Conservation (phyloP, 2,113 vertebrate genomes). For the Mirounga angustirostris region DNA sequence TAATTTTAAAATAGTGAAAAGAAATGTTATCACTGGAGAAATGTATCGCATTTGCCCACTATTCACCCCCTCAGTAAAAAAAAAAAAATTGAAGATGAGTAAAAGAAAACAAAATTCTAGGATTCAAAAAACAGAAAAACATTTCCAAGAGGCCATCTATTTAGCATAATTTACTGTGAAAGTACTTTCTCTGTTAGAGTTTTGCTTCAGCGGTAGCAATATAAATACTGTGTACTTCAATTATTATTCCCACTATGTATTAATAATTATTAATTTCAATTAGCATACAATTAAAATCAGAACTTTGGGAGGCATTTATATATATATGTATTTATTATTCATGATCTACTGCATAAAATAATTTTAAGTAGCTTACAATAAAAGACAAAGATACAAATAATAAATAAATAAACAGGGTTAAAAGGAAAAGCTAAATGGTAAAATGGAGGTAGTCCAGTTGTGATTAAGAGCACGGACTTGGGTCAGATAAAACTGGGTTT, state of each 20-base stretch:
- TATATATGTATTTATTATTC: neutral
- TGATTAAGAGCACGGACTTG: conserved; percentile 36
- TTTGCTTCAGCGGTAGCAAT: neutral
- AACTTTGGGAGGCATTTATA: neutral
- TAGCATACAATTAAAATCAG: conserved; percentile 45
- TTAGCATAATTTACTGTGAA: conserved; percentile 4
- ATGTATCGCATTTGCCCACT: neutral
- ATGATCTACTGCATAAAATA: conserved; percentile 45
- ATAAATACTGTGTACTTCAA: neutral
- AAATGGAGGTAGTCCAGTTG: neutral
- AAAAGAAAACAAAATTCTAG: neutral
- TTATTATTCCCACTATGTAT: neutral
- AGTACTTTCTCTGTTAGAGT: neutral
- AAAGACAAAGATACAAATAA: conserved; percentile 18
- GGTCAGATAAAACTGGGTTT: conserved; percentile 39
- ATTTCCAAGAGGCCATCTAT: neutral
- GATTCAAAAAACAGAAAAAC: conserved; percentile 44
- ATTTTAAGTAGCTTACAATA: conserved; percentile 53
- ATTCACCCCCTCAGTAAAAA: neutral
- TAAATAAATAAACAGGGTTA: neutral
- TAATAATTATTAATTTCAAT: conserved; percentile 30
- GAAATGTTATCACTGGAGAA: conserved; percentile 25
- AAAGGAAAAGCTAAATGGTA: conserved; percentile 33
- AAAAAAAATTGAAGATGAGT: conserved; percentile 52
- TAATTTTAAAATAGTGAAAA: conserved; percentile 54